These are phyloP conservation scores for Rhaphigaster nebulosa DNA, from an alignment of 2,888 invertebrate species.

Conservation along the genomic window DNA sequence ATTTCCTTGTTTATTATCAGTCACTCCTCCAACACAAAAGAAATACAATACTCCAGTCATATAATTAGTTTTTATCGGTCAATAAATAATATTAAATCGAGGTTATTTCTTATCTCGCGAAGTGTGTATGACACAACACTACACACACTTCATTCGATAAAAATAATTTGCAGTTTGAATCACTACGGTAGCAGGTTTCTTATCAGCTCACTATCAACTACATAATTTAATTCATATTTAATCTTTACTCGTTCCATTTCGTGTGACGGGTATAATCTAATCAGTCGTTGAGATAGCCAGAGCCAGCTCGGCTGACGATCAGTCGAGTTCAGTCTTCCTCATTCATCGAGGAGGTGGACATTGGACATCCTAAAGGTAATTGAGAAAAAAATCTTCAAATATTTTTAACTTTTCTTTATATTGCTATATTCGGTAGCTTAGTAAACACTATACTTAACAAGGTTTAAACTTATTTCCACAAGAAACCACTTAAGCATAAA, in stretches of 20 bases:
- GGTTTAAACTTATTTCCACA: neutral
- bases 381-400: neutral
- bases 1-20: neutral
- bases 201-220: neutral
- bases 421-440: too few relatives aligned
- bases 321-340: neutral
- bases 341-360: neutral
- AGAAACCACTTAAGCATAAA: neutral
- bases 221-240: slow-evolving; percentile 16
- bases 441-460: neutral
- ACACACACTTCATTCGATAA: neutral
- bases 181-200: neutral
- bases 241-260: neutral
- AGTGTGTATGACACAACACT: neutral
- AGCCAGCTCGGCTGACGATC: neutral
- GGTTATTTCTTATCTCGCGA: neutral
- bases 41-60: too few relatives aligned
- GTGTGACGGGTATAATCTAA: neutral
- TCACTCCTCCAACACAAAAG: neutral
- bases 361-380: neutral
- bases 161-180: neutral
- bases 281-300: neutral
- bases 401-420: neutral
- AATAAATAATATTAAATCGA: neutral
- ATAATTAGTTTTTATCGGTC: neutral